Base-by-base conservation (phyloP, 2,888 invertebrate genomes). In the Oligia strigilis region DNA sequence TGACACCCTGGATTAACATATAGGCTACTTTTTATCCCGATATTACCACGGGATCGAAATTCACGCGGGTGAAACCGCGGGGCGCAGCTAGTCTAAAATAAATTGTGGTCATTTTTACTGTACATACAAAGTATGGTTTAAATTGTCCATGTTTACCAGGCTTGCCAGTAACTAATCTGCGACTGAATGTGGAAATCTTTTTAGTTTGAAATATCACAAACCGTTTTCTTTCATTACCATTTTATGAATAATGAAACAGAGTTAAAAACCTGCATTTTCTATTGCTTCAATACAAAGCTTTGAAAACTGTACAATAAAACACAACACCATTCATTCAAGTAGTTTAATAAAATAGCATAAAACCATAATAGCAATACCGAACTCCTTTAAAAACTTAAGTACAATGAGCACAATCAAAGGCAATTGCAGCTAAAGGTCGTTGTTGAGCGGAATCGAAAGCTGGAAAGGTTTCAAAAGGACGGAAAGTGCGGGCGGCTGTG, bases 401-500 rank as follows among this genome's bases (percentile, higher is more conserved):
- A 80, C 75, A 87, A 80, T 70, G 74, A 75, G 58, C 13, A 66
- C 64, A 81, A 83, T 88, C 78, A 83, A 78, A 76, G 72, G 77
- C 78, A 75, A 75, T 82, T 77, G 80, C 80, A 83, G 69, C 29
- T 11, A 80, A 80, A 80, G 75, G 72, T 86, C 72, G 73, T 67
- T 65, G 65, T 43, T 40, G 74, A 89, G 19, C 72, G 84, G 88
- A 84, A 88, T 84, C 29, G 74, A 82, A 88, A 74, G 49, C 75
- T 86, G 77, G 60, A 81, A 82, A 75, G 71, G 66, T 80, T 83
- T 83, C 74, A 85, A 77, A 80, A 76, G 74, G 73, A 66, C 78
- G 81, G 78, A 81, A 89, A 86, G 72, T 77, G 79, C 52, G 70
- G 62, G 76, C 69, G 49, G 65, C 82, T 84, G 82, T 82, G 90